Conservation (phyloP, 1,140 invertebrate species). For the Megalopta genalis region DNA sequence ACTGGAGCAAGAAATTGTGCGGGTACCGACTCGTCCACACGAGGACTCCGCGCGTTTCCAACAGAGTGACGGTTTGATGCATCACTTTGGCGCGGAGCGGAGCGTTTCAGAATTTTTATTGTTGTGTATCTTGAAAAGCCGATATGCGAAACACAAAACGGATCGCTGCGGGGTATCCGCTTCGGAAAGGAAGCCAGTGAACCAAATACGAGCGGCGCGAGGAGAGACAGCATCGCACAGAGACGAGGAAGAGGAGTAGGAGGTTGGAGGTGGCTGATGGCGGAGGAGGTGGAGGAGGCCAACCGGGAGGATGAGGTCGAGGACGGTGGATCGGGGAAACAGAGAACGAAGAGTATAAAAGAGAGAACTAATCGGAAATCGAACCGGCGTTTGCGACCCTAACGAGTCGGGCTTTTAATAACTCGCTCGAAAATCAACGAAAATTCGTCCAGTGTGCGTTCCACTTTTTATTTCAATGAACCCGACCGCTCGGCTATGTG, state of each 20-base stretch:
- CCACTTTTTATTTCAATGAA: background rate
- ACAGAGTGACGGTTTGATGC: slow-evolving; percentile 32
- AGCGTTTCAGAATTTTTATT: slow-evolving; percentile 33
- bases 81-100: slow-evolving; percentile 16
- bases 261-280: no score
- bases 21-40: slow-evolving; percentile 11
- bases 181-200: slow-evolving; percentile 32
- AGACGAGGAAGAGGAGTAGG: background rate
- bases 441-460: slow-evolving; percentile 9
- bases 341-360: slow-evolving; percentile 26
- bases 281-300: no score
- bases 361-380: slow-evolving; percentile 49
- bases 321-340: slow-evolving; percentile 24
- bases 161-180: slow-evolving; percentile 37
- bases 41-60: slow-evolving; percentile 29
- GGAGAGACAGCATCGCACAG: slow-evolving; percentile 14
- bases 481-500: no score
- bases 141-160: slow-evolving; percentile 33
- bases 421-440: slow-evolving; percentile 70
- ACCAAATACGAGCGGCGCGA: slow-evolving; percentile 31
- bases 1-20: slow-evolving; percentile 39
- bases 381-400: slow-evolving; percentile 76
- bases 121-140: slow-evolving; percentile 21
- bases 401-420: slow-evolving; percentile 75
- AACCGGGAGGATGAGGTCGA: no score